phyloP scores from a whole-genome alignment of 2,113 vertebrate species.

The Myanophis thanlyinensis region DNA sequence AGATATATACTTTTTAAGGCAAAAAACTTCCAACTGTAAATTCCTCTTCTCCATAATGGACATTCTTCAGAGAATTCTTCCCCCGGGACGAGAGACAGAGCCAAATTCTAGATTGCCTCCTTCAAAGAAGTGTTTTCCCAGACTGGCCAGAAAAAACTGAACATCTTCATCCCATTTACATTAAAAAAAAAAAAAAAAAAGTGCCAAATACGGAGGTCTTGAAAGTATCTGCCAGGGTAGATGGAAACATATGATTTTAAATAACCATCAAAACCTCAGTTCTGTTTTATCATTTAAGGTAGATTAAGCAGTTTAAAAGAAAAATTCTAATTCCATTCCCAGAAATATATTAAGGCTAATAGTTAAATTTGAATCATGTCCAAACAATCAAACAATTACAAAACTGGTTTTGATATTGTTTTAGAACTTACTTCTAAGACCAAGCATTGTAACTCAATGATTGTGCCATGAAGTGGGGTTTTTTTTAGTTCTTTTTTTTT shows the following conservation, averaged over 20 bases:
- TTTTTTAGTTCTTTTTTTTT: neutral
- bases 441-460: neutral
- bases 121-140: neutral
- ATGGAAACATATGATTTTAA: neutral
- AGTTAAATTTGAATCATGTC: neutral
- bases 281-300: neutral
- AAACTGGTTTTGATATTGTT: neutral
- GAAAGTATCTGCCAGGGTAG: neutral
- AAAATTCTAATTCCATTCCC: neutral
- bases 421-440: neutral
- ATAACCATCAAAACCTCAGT: neutral
- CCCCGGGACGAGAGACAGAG: neutral
- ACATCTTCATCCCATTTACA: neutral
- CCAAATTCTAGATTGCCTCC: neutral
- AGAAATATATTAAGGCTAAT: neutral
- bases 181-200: neutral
- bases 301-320: neutral
- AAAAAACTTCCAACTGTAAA: neutral
- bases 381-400: neutral
- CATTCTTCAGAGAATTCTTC: neutral
- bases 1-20: neutral
- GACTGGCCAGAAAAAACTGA: neutral
- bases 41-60: neutral
- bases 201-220: neutral
- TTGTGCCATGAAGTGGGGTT: neutral